Base-by-base conservation (phyloP, 2,888 invertebrate species). In the Dysmachus trigonus region DNA sequence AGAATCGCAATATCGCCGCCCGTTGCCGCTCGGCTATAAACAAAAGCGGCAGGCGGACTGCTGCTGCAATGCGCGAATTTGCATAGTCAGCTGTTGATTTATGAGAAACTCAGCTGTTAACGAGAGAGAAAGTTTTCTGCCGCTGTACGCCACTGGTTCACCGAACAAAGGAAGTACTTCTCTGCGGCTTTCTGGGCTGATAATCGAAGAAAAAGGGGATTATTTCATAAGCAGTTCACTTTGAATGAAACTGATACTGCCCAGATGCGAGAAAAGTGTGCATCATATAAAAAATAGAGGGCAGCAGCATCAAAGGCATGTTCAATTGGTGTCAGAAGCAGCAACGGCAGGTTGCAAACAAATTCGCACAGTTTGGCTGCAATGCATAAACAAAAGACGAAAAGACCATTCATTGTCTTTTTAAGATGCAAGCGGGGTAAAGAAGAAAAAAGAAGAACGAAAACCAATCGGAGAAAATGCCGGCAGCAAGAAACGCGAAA, bases 71-170 rank as follows among this genome's bases (percentile, higher is more conserved):
- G 81, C 51, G 62, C 35, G 27, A 31, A 81, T 81, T 81, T 81
- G 62, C 81, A 81, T 81, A 81, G 81, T 51, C 81, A 81, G 81
- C 81, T 53, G 53, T 18, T 81, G 81, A 81, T 81, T 81, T 81
- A 81, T 81, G 7, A 30, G 31, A 5, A 18, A 33, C 22, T 81
- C 31, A 30, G 31, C 81, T 81, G 51, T 62, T 62, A 53, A 62
- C 31, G 81, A 62, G 62, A 81, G 81, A 81, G 81, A 81, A 81
- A 81, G 81, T 81, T 81, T 51, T 27, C 62, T 18, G 62, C 13
- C 2, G 62, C 27, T 27, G 13, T 41, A 41, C 38, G 27, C 22
- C 62, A 62, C 18, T 27, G 62, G 1, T 30, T 18, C 81, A 33
- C 2, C 8, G 62, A 53, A 81, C 81, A 81, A 51, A 51, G 81